Base-by-base conservation (phyloP, 2,113 vertebrate genomes). In the Formicarius rufipectus region DNA sequence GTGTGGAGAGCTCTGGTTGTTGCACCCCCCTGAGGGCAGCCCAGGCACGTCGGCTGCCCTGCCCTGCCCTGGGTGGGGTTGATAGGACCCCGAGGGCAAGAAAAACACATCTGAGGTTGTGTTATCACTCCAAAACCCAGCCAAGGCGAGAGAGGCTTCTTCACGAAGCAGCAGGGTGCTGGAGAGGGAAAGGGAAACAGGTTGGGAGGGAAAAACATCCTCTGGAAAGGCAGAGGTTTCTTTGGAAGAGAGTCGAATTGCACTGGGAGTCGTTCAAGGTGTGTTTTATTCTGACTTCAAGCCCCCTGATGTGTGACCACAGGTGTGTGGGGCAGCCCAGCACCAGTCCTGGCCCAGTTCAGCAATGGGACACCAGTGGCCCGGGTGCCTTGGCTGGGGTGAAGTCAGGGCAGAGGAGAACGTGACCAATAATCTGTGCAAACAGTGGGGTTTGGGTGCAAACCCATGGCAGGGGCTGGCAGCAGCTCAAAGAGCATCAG, bases 241-340 rank as follows among this genome's bases (percentile, higher is more conserved):
- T 7, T 3, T 27, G 45, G 33, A 23, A 60, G n/a, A 39, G 49
- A 37, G 18, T 1, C 44, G 78, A 18, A 15, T 52, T 3, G 1
- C 69, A 8, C 14, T 3, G 1, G 15, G 62, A 28, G 20, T 14
- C 0, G 0, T 2, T 58, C 52, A 1, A 2, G 5, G 23, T 4
- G 28, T 17, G 63, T 4, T 23, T 75, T 25, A 0, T 3, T 58
- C 17, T 17, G 49, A 7, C 7, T 5, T 25, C 19, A 4, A 1
- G 8, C 44, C 45, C 27, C 53, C 17, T 21, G 66, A 12, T 33
- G 14, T 33, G 9, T 2, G 49, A 9, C 0, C 12, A 10, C 24
- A 11, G 17, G 49, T 6, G 28, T 14, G 18, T 15, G 55, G 71
- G 49, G 23, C 31, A 58, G 52, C 42, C 58, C 23, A 4, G 39